Evolutionary conservation across 2,113 vertebrate genomes (phyloP).

Genomic region (Burhinus bistriatus): DNA sequence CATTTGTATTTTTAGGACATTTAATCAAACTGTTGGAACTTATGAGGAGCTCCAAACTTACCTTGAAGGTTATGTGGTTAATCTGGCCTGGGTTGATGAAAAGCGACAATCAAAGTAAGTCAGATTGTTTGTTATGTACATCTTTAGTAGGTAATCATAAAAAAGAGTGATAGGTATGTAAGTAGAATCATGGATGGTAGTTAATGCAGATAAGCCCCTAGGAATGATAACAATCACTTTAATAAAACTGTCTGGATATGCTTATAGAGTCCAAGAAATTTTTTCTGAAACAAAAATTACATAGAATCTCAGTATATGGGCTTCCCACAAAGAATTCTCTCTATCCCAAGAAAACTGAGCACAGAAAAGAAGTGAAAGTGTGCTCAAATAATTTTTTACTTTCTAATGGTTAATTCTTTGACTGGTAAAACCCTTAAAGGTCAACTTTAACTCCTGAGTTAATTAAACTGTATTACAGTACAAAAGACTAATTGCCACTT

Average conservation of each 20-base stretch:
- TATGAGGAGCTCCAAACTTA: constrained; percentile 90
- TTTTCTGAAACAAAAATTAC: background rate
- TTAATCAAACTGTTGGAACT: constrained; percentile 92
- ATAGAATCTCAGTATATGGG: background rate
- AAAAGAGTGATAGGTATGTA: background rate
- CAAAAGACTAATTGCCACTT: background rate
- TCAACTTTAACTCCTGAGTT: background rate
- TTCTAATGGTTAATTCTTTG: background rate
- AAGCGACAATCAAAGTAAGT: constrained; percentile 82
- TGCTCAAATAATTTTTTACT: background rate
- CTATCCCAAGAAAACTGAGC: background rate
- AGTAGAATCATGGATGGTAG: background rate
- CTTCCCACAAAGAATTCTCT: background rate
- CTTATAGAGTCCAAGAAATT: background rate
- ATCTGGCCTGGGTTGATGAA: constrained; percentile 83
- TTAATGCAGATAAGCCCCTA: background rate
- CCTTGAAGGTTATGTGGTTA: constrained; percentile 87
- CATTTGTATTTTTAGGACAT: constrained; percentile 75
- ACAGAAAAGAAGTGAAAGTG: no score
- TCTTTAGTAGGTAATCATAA: background rate
- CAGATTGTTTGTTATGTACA: background rate
- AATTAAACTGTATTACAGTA: background rate
- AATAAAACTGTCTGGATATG: background rate
- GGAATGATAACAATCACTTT: background rate
- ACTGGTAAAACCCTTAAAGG: background rate